phyloP scores from a whole-genome alignment of 2,797 vertebrate species.

The Dendrocincla fuliginosa region DNA sequence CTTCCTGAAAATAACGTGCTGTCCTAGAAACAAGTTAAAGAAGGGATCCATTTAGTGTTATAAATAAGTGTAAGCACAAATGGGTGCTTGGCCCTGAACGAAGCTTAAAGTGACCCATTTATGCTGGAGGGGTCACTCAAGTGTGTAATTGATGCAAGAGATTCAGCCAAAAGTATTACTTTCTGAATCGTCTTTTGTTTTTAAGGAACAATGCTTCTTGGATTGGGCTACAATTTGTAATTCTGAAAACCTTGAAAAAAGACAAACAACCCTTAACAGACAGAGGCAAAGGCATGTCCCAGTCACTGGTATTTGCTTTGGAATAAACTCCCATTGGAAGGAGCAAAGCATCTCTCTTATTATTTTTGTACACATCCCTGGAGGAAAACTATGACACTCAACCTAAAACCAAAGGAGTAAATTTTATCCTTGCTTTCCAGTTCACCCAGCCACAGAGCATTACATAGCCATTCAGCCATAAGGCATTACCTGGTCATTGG shows the following conservation, averaged over 20 bases:
- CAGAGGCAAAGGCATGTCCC: not conserved
- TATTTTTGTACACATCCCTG: not conserved
- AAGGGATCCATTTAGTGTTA: not conserved
- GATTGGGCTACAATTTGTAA: not conserved
- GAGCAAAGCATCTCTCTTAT: not conserved
- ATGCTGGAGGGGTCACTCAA: not conserved
- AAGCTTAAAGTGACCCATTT: not conserved
- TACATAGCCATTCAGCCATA: rapidly evolving
- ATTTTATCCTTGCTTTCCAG: not conserved
- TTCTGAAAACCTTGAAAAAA: not conserved
- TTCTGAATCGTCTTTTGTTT: not conserved
- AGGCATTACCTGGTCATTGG: not conserved
- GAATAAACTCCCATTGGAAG: not conserved
- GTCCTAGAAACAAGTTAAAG: not conserved
- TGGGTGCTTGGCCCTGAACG: not conserved
- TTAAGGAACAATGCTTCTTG: not conserved
- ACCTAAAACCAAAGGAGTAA: not conserved
- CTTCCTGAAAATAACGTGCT: not conserved
- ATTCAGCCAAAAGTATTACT: not conserved
- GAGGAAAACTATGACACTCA: not conserved
- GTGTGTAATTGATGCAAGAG: not conserved
- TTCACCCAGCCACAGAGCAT: not conserved
- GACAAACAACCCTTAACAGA: not conserved
- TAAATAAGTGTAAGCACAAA: not conserved
- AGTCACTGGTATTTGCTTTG: not conserved